Base-by-base conservation (phyloP, 2,797 vertebrate genomes). In the Pempheris klunzingeri region DNA sequence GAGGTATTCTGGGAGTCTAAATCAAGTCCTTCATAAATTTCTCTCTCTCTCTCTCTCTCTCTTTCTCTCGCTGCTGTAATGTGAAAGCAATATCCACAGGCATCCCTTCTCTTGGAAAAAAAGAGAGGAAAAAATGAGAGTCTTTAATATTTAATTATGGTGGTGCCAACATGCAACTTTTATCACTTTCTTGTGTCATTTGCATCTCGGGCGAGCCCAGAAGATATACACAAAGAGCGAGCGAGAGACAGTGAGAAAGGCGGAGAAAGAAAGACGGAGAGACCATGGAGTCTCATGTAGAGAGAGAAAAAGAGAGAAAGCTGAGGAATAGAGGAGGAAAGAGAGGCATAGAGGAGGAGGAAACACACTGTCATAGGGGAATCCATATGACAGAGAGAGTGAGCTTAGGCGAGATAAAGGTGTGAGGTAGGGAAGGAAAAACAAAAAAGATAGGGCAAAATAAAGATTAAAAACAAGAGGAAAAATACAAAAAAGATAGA, bases 121-220 rank as follows among this genome's bases (percentile, higher is more conserved):
- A 74, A 46, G 9, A n/a, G 43, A 39, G 41, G 34, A 64, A 76
- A 82, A 87, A 88, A 89, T 79, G 82, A 84, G 57, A 74, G 87
- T 87, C 88, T 94, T 94, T 95, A 95, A 94, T 95, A 93, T 94
- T 95, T 95, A 94, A 96, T 95, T 92, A 92, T 64, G 89, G 86
- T 87, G 86, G 92, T 93, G 92, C 92, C 92, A 93, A 93, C 93
- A 94, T 94, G 89, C 90, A 93, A 94, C 90, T 94, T 95, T 95
- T 92, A 95, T 94, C 88, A 93, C 88, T 92, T 94, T 93, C 91
- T 92, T 92, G 91, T 93, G 92, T 94, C 93, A 93, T 94, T 95
- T 93, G 90, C 90, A 93, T 95, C 90, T 86, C 62, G 10, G 90
- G 93, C 83, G 90, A 93, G 91, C 87, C 88, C 84, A 89, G 91